Percentiles rank a stretch among this genome's conserved stretches.
Conservation (phyloP, 2,888 invertebrate genomes). For the Pardosa pseudoannulata region DNA sequence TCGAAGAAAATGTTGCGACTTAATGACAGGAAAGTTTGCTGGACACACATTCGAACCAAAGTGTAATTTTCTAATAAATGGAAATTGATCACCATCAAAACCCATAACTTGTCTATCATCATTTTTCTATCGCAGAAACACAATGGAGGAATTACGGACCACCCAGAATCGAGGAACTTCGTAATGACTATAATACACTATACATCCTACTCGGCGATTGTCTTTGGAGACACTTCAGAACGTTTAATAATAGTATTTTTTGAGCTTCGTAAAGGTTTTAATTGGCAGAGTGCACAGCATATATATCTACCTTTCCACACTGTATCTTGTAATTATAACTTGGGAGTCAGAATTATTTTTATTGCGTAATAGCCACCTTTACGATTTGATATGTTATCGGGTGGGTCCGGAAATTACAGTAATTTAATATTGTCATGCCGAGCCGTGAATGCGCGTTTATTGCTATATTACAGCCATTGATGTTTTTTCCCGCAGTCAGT, state of each 20-base stretch:
- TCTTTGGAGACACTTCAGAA: background rate
- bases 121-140: background rate
- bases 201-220: background rate
- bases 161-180: background rate
- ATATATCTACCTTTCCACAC: background rate
- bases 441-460: background rate
- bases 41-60: too few relatives aligned
- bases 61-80: too few relatives aligned
- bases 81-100: too few relatives aligned
- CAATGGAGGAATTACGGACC: background rate
- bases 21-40: too few relatives aligned
- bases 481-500: background rate
- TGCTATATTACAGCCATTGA: conserved; percentile 3
- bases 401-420: conserved; percentile 31
- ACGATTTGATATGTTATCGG: conserved; percentile 24
- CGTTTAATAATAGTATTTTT: conserved; percentile 50
- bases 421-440: conserved; percentile 31
- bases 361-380: conserved; percentile 38
- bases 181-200: background rate
- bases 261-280: conserved; percentile 40
- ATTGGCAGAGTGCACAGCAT: conserved; percentile 11
- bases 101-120: background rate
- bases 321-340: background rate
- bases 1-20: too few relatives aligned
- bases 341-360: conserved; percentile 20